These are phyloP conservation scores for Euglossa dilemma DNA, from an alignment of 1,140 invertebrate genomes.

Conservation along the genomic window DNA sequence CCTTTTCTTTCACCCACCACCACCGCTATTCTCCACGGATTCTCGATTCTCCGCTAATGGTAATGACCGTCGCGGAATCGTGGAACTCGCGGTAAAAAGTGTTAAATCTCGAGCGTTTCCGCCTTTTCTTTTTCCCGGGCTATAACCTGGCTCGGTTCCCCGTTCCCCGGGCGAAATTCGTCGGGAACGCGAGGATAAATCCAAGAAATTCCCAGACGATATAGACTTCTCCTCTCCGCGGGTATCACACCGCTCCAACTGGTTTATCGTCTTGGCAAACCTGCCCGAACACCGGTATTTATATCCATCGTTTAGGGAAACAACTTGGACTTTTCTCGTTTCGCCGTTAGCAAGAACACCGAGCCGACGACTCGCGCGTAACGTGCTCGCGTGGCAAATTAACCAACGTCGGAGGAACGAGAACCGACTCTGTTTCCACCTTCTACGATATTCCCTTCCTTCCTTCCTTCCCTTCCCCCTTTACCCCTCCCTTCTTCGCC, in stretches of 20 bases:
- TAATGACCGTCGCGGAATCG: conserved; percentile 50
- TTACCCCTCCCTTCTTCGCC: background rate
- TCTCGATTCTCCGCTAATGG: conserved; percentile 52
- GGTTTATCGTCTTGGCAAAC: background rate
- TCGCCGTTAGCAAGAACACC: conserved; percentile 19
- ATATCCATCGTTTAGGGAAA: conserved; percentile 35
- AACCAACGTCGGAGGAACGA: conserved; percentile 72
- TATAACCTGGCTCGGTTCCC: background rate
- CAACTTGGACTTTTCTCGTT: conserved; percentile 52
- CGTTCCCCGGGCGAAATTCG: background rate
- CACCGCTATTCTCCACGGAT: conserved; percentile 55
- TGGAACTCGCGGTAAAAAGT: conserved; percentile 14
- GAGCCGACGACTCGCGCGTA: conserved; percentile 35
- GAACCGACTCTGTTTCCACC: conserved; percentile 60
- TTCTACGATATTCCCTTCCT: conserved; percentile 47
- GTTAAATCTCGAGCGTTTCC: conserved; percentile 26
- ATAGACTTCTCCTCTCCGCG: background rate
- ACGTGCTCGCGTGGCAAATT: conserved; percentile 75
- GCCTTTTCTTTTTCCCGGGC: background rate
- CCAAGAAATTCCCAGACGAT: background rate
- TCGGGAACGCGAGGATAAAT: background rate
- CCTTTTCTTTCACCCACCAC: conserved; percentile 61
- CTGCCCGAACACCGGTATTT: conserved; percentile 9
- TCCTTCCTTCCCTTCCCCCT: conserved; percentile 11
- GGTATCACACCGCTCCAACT: background rate